A percentile compares a stretch with the other conserved stretches of the same genome.
Evolutionary conservation across 2,888 invertebrate species (phyloP).

Genomic region (Caenorhabditis sulstoni): DNA sequence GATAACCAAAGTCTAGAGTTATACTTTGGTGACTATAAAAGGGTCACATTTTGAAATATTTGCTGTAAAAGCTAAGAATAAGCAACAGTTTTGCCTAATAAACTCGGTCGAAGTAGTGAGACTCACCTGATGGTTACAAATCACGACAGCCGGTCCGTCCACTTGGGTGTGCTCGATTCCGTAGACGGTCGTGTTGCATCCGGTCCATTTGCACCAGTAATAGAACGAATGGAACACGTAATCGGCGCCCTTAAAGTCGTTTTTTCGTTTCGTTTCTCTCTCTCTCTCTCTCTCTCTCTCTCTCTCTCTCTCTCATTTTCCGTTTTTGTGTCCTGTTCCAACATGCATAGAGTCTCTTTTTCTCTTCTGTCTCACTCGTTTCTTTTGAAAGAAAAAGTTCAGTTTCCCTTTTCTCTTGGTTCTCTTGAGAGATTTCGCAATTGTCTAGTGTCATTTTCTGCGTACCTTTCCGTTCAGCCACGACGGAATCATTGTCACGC

Average conservation of each 20-base stretch:
- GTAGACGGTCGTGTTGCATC: conserved; percentile 61
- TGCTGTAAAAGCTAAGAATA: too few relatives aligned
- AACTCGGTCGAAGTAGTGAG: too few relatives aligned
- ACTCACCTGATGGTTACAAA: conserved; percentile 72
- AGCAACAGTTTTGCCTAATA: too few relatives aligned
- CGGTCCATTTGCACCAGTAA: conserved; percentile 69
- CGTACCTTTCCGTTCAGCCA: conserved; percentile 61
- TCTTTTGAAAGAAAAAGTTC: conserved; percentile 10
- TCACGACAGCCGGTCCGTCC: conserved; percentile 64
- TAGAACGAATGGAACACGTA: conserved; percentile 63
- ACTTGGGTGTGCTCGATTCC: conserved; percentile 47
- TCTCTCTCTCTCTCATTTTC: background rate
- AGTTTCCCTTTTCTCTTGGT: conserved; percentile 20
- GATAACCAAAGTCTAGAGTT: too few relatives aligned
- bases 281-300: background rate
- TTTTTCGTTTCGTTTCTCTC: background rate
- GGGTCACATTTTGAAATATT: too few relatives aligned
- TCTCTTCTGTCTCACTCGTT: background rate
- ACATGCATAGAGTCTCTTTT: conserved; percentile 38
- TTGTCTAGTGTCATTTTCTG: background rate
- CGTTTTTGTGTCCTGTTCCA: conserved; percentile 28
- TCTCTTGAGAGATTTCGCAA: conserved; percentile 4
- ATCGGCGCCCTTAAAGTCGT: conserved; percentile 65
- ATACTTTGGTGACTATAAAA: too few relatives aligned
- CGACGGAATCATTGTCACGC: conserved; percentile 64